Evolutionary conservation across 35 echinoderm and acorn worm species (phyloP).

Genomic region (Acanthaster planci): DNA sequence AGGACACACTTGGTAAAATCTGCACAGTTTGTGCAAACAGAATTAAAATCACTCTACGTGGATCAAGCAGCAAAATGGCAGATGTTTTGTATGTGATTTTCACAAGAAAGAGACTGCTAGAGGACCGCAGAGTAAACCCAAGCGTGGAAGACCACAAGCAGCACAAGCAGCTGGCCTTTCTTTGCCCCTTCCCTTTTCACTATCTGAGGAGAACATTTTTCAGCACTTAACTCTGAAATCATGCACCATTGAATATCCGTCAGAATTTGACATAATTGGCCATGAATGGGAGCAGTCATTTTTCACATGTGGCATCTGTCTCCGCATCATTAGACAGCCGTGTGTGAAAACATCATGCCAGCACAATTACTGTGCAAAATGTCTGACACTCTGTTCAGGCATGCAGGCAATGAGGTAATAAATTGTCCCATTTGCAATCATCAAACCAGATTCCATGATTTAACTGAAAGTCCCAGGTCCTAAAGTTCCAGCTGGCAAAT

Average conservation of each 20-base stretch:
- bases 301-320: conserved; percentile 1
- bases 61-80: not conserved
- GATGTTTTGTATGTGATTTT: not conserved
- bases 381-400: not conserved
- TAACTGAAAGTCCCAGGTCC: conserved; percentile 9
- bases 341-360: conserved; percentile 11
- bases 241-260: not conserved
- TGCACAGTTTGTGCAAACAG: not conserved
- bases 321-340: not conserved
- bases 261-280: not conserved
- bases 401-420: not conserved
- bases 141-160: not conserved
- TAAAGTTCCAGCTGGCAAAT: not conserved
- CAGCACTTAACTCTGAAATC: not conserved
- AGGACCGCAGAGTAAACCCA: not conserved
- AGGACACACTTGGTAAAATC: not conserved
- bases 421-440: not conserved
- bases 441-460: not conserved
- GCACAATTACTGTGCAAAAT: conserved; percentile 14
- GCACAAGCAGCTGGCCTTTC: not conserved
- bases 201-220: not conserved
- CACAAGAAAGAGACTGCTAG: not conserved
- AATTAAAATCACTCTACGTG: not conserved
- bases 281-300: not conserved
- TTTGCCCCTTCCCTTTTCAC: not conserved